Base-by-base conservation (phyloP, 2,888 invertebrate species). In the Dynastes hyllus region DNA sequence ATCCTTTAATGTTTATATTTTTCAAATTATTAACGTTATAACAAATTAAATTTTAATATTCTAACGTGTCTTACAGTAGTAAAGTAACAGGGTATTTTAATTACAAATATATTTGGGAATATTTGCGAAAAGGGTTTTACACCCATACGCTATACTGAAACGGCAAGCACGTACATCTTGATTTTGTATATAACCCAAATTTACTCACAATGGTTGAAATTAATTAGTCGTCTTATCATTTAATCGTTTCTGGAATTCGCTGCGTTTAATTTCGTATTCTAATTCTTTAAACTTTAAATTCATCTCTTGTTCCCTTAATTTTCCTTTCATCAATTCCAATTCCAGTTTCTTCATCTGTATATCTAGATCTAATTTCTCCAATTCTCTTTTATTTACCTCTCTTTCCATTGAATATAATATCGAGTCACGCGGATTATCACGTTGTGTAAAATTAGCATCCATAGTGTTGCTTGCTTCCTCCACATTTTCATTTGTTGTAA, bases 331-430 rank as follows among this genome's bases (percentile, higher is more conserved):
- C 22, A 73, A 76, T 37, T 78, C 65, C 40, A 78, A n/a, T 16
- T 78, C 75, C 16, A 78, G 22, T 37, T 66, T 65, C 37, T 66
- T 78, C 78, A 78, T 66, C 45, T 78, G 53, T n/a, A 78, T 66
- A 37, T 78, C 78, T 16, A 78, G 40, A 32, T 73, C 73, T 53
- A 78, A 66, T 53, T 78, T 78, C 37, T 78, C 78, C 13, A 78
- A 65, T 66, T 78, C 75, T 22, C 53, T 78, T 27, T 45, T 53
- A 40, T 75, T 78, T 37, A 78, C 32, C 22, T 78, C 78, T 22
- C 55, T 77, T 58, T 77, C 69, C 22, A 77, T 40, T 29, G 53
- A 58, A 45, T 22, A 45, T 40, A 77, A 45, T 5, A 8, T 58
- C 1, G n/a, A 22, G 22, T n/a, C 1, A 22, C 22, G 22, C 22